Evolutionary conservation across 2,797 vertebrate species (phyloP), one percentile per base, ranked within the genome.

Genomic region (Pangasius macronema): DNA sequence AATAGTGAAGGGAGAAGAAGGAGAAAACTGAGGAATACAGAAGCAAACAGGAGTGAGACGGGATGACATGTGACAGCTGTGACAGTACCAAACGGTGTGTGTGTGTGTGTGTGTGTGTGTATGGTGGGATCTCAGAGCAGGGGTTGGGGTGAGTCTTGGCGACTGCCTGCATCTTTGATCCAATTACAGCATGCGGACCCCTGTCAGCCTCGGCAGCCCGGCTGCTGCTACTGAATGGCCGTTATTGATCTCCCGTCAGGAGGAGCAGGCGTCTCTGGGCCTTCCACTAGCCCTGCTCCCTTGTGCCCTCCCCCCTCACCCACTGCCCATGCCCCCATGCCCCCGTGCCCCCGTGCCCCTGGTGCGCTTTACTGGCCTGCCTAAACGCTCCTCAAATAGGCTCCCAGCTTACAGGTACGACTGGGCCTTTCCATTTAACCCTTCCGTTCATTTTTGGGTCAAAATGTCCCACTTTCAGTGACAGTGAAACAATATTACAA

Each of bases 61-160:
- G 96, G 97, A 97, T 99, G 98, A 99, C 97, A 99, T 98, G 96
- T 99, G 98, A 99, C 98, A 99, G 98, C 97, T 98, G 98, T 98
- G 98, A 99, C 98, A 98, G 97, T 95, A 95, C 96, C 97, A 97
- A 97, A 96, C 96, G 95, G 95, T 94, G 94, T 91, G 93, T 63
- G 81, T 77, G 94, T 27, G 53, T 57, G 51, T 39, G 39, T 14
- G 73, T 59, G 77, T 33, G 59, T 46, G 55, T 42, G 72, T 70
- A 68, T 57, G 63, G 55, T 73, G 83, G 84, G 82, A 84, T 89
- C 87, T 87, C 79, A 75, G 75, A 73, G 84, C 16, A 72, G 70
- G 59, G 81, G 72, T 36, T 51, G 86, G 87, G 85, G 61, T 49
- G 73, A 85, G 85, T 86, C 93, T 77, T 86, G 84, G 91, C 93